Conservation (phyloP, 2,113 vertebrate genomes). For the Machaerirhynchus nigripectus region DNA sequence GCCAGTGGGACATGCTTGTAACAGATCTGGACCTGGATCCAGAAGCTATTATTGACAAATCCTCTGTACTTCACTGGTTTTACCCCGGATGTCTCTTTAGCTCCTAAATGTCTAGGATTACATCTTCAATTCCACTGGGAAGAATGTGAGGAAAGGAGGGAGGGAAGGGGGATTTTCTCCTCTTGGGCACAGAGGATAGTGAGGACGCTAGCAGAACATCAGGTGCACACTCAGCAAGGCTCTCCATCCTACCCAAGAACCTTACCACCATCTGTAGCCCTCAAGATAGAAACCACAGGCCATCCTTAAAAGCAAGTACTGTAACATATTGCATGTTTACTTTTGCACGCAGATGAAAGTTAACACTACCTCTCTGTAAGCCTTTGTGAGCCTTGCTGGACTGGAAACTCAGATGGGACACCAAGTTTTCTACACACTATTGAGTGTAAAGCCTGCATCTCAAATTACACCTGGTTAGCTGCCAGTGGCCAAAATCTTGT, state of each 20-base stretch:
- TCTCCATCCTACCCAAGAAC: not conserved
- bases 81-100: not conserved
- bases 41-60: not conserved
- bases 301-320: not conserved
- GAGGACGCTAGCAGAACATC: not conserved
- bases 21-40: not conserved
- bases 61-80: not conserved
- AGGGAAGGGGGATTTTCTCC: not conserved
- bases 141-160: not conserved
- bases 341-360: not conserved
- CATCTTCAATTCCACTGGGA: not conserved
- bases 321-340: rapidly evolving
- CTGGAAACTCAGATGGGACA: not conserved
- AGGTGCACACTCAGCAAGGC: not conserved
- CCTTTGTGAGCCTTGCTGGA: not conserved
- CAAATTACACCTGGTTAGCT: not conserved
- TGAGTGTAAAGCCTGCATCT: not conserved
- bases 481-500: not conserved
- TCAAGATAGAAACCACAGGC: not conserved
- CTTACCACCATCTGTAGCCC: not conserved
- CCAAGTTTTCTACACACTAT: not conserved
- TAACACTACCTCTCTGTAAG: not conserved
- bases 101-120: not conserved
- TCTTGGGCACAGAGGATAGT: not conserved
- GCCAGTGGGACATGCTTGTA: not conserved